Base-by-base conservation (phyloP, 1,140 invertebrate genomes). In the Lepidurus arcticus region DNA sequence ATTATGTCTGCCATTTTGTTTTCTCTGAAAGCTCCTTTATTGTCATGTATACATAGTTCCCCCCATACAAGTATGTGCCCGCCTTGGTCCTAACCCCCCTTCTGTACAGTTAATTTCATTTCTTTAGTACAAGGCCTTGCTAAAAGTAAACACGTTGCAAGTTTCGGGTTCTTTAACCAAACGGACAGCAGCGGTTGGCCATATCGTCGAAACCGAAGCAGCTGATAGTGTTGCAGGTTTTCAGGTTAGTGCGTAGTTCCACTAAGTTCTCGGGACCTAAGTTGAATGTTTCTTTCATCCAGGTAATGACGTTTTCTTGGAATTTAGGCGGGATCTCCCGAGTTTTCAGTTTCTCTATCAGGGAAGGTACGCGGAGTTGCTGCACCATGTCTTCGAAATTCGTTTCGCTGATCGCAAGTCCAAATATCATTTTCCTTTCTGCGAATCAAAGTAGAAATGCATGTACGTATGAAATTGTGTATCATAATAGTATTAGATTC, bases 151-250 rank as follows among this genome's bases (percentile, higher is more conserved):
- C 7, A 65, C 16, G 53, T 34, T 34, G 34, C 3, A 65, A 65
- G 9, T 11, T 65, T 21, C 8, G 53, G 13, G n/a, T 13, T 9
- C 16, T 65, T 76, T 76, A 45, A 26, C 75, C 75, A 44, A 76
- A 76, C 8, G 75, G 75, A 44, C 75, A 76, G 24, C 75, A 76
- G 10, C 24, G 47, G 43, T 76, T 76, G 8, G 75, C 43, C 16
- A 76, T 76, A 21, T 76, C 75, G 0, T 42, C 24, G 16, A 76
- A 76, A 42, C n/a, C n/a, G 21, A 76, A 16, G 5, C 75, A 76
- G 34, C 21, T 65, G 9, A 65, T 65, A n/a, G 16, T 13, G 53
- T 65, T 65, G 13, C 53, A 65, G 13, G 53, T 65, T 7, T 65
- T 65, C 16, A 9, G 9, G 53, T 9, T 65, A 65, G 53, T 65